phyloP scores from a whole-genome alignment of 37 sponge, comb jelly and placozoan genomes.

The Bolinopsis microptera region DNA sequence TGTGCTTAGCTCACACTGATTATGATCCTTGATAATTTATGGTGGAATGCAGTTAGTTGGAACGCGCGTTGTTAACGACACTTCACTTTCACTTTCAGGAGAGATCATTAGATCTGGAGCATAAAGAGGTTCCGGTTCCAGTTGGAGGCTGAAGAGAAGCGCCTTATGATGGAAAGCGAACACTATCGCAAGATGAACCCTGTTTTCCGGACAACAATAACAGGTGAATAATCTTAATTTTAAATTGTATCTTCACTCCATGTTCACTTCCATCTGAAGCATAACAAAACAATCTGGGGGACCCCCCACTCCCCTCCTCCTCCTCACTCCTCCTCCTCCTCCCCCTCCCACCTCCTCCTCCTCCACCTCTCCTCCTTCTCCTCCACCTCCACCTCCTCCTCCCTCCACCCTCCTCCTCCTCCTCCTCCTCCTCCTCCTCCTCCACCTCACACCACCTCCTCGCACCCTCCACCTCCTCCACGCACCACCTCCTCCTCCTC shows the following conservation, averaged over 20 bases:
- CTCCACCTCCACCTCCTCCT: neutral
- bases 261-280: neutral
- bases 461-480: too few relatives aligned
- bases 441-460: too few relatives aligned
- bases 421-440: neutral
- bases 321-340: too few relatives aligned
- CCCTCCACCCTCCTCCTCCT: neutral
- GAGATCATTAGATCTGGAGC: constrained; percentile 14
- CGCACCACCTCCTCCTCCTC: neutral
- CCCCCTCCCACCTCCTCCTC: too few relatives aligned
- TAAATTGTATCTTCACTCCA: too few relatives aligned
- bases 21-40: too few relatives aligned
- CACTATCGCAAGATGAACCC: constrained; percentile 45
- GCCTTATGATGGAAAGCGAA: constrained; percentile 52
- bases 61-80: too few relatives aligned
- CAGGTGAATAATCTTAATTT: too few relatives aligned
- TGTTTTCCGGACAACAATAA: constrained; percentile 55
- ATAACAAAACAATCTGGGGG: too few relatives aligned
- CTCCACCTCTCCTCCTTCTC: neutral
- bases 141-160: constrained; percentile 42
- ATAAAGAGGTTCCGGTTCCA: constrained; percentile 32
- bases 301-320: too few relatives aligned
- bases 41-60: too few relatives aligned
- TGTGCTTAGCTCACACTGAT: too few relatives aligned
- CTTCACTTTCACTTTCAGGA: neutral